Conservation (phyloP, 2,888 invertebrate species). For the Synergus umbraculus region DNA sequence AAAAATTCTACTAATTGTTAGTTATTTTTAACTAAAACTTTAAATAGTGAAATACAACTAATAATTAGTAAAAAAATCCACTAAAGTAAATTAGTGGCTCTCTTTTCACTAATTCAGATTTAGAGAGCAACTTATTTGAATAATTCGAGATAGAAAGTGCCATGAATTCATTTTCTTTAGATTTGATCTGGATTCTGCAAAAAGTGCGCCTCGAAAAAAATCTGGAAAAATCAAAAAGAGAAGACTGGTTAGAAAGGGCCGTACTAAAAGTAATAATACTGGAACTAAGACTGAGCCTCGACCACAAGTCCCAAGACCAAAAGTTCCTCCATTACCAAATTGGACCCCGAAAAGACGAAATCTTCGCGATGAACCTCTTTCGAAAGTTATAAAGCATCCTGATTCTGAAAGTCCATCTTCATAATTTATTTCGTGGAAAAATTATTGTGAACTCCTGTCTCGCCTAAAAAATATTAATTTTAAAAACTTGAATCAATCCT, state of each 20-base stretch:
- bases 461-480: not conserved
- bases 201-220: not conserved
- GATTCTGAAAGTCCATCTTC: not conserved
- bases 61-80: no score
- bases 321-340: slow-evolving; percentile 35
- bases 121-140: not conserved
- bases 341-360: slow-evolving; percentile 40
- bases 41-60: no score
- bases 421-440: not conserved
- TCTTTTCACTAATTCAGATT: no score
- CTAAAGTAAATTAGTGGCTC: no score
- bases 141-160: not conserved
- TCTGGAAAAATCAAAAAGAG: not conserved
- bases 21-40: no score
- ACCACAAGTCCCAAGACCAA: slow-evolving; percentile 36
- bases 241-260: not conserved
- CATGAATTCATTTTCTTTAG: not conserved
- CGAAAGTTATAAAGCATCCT: slow-evolving; percentile 26
- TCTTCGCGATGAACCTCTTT: slow-evolving; percentile 30
- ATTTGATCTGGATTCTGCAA: not conserved
- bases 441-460: not conserved
- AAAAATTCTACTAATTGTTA: no score
- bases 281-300: not conserved
- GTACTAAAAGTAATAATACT: not conserved
- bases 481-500: not conserved